Base-by-base conservation (phyloP, 2,888 invertebrate species). In the Invenusta paracnida region DNA sequence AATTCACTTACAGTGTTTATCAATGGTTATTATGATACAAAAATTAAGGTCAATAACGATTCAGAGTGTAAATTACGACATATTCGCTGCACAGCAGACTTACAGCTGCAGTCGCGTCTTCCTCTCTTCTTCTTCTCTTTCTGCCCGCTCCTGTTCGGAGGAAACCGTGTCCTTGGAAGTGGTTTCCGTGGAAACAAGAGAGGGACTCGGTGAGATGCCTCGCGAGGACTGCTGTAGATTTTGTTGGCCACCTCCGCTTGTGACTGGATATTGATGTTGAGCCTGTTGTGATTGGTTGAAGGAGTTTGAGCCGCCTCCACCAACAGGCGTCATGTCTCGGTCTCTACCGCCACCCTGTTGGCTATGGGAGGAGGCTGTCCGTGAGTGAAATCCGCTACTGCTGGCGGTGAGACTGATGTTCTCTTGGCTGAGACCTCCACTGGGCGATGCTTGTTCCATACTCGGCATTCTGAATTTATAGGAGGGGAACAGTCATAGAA, bases 361-460 rank as follows among this genome's bases (percentile, higher is more conserved):
- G 25, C 73, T 73, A 23, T 73, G 73, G 17, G 73, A 73, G 73
- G 73, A 73, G 73, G 73, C 73, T 2, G 73, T 73, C 11, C 73
- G 73, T 73, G 73, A 73, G 25, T 73, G 73, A 23, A 73, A 73
- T 23, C 73, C 73, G 27, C 73, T 73, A 2, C 11, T 13, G 27
- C 73, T 73, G 2, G 73, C 73, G 5, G 73, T 73, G 73, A 73
- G 73, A 23, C 73, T 73, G 73, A 73, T 73, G 73, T 73, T 73
- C 11, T 73, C 73, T 23, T 73, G 73, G 27, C 73, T 73, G 73
- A 73, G 2, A 23, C 17, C 73, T 5, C 23, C 73, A 23, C 17
- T 23, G 5, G 73, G 73, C 73, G 23, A 73, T 2, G 73, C 23
- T 23, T 73, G 73, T 23, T 73, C 73, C 73, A 73, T 2, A 23